Conservation (phyloP, 2,113 vertebrate species). For the Leuciscus idus region DNA sequence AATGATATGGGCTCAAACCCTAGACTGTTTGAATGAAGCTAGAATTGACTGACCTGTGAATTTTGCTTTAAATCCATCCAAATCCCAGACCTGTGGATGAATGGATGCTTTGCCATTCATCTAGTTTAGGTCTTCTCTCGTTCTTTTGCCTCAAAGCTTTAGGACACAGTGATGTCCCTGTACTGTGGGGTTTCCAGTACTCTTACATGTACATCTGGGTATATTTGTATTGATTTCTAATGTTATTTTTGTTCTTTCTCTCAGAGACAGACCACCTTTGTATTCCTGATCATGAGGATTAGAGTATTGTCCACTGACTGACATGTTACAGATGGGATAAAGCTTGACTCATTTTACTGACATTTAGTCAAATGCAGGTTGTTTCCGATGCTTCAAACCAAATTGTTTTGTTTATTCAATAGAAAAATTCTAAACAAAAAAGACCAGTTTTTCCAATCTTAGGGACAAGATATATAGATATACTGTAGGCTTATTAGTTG, state of each 20-base stretch:
- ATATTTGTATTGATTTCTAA: background rate
- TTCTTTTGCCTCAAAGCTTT: conserved; percentile 3
- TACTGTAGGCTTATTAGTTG: background rate
- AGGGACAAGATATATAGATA: background rate
- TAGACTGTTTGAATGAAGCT: background rate
- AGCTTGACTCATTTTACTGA: background rate
- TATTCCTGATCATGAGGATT: background rate
- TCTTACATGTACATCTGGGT: background rate
- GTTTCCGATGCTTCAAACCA: background rate
- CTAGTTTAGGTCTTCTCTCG: background rate
- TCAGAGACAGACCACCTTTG: background rate
- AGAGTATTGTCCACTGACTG: background rate
- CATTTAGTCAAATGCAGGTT: background rate
- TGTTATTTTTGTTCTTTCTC: background rate
- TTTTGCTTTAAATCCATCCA: background rate
- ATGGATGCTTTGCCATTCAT: background rate
- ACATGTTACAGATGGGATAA: background rate
- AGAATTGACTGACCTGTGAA: conserved; percentile 9
- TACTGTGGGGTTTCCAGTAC: background rate
- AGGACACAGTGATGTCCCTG: background rate
- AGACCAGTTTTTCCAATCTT: background rate
- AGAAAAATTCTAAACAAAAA: background rate
- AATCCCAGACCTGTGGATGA: background rate
- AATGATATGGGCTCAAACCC: background rate
- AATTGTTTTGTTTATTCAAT: background rate